Evolutionary conservation across 92 coral and sea anemone species (phyloP).

Genomic region (Metridium senile): DNA sequence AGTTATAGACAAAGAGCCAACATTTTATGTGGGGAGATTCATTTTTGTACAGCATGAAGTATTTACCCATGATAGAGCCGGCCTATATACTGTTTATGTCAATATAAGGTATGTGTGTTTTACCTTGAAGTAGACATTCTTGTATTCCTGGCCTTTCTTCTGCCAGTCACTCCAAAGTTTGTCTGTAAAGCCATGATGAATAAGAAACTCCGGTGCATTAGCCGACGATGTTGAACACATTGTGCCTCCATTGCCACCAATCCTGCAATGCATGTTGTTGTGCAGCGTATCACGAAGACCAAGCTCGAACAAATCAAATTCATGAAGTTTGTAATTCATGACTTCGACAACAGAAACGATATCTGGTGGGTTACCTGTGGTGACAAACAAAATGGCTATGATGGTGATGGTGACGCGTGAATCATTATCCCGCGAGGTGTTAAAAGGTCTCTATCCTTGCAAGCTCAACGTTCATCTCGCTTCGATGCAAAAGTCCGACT

Average conservation of each 20-base stretch:
- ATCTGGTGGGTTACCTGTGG: constrained; percentile 87
- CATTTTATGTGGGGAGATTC: too few species aligned
- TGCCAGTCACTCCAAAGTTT: constrained; percentile 90
- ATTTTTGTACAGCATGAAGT: too few species aligned
- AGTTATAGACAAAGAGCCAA: too few species aligned
- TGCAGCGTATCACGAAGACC: constrained; percentile 73
- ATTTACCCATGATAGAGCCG: too few species aligned
- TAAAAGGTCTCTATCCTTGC: too few species aligned
- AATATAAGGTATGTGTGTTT: background rate
- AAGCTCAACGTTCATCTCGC: too few species aligned
- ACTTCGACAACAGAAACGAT: constrained; percentile 75
- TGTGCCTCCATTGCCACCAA: constrained; percentile 79
- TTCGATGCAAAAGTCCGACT: too few species aligned
- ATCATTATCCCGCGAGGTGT: too few species aligned
- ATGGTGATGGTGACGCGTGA: too few species aligned
- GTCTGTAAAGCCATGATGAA: constrained; percentile 83
- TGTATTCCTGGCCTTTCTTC: constrained; percentile 61
- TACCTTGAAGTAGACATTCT: constrained; percentile 49
- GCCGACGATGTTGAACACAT: constrained; percentile 76
- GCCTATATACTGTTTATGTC: too few species aligned
- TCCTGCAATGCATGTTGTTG: constrained; percentile 87
- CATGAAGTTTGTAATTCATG: constrained; percentile 43
- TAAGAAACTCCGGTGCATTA: constrained; percentile 84
- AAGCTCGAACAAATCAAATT: constrained; percentile 63
- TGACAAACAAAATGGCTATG: background rate